phyloP scores from a whole-genome alignment of 2,113 vertebrate genomes.

The Eptesicus fuscus region DNA sequence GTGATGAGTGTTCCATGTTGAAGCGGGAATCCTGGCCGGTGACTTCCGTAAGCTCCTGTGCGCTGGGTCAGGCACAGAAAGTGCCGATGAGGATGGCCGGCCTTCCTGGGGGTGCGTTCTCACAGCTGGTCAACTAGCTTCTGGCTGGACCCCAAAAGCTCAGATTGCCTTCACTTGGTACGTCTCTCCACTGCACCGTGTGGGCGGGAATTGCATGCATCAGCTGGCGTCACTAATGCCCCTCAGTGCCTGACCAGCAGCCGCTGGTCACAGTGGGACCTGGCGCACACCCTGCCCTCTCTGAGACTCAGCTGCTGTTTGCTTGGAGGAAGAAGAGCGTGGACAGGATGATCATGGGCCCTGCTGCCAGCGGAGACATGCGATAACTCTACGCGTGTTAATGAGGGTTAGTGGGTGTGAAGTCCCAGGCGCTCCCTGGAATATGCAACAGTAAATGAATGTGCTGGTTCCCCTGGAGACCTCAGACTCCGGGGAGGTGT shows the following conservation, averaged over 20 bases:
- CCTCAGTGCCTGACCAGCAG: accelerated
- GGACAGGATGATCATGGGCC: accelerated
- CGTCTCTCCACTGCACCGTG: too few relatives aligned
- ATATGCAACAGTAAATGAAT: not conserved
- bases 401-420: accelerated
- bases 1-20: accelerated
- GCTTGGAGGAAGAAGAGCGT: accelerated
- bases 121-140: too few relatives aligned
- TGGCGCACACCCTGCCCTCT: too few relatives aligned
- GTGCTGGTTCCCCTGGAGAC: accelerated
- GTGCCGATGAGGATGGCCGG: too few relatives aligned
- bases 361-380: accelerated
- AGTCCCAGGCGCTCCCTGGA: not conserved
- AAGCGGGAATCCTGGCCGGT: accelerated
- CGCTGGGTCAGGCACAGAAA: too few relatives aligned
- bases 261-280: too few relatives aligned
- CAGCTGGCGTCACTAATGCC: accelerated
- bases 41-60: not conserved
- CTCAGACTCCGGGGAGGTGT: too few relatives aligned
- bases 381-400: accelerated
- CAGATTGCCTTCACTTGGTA: accelerated
- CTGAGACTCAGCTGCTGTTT: too few relatives aligned
- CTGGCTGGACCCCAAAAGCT: not conserved
- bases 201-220: not conserved
- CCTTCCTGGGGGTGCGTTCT: too few relatives aligned